Percentiles rank a stretch among this genome's conserved stretches.
Evolutionary conservation across 1,140 invertebrate species (phyloP).

Genomic region (Euura saliciscinereae): DNA sequence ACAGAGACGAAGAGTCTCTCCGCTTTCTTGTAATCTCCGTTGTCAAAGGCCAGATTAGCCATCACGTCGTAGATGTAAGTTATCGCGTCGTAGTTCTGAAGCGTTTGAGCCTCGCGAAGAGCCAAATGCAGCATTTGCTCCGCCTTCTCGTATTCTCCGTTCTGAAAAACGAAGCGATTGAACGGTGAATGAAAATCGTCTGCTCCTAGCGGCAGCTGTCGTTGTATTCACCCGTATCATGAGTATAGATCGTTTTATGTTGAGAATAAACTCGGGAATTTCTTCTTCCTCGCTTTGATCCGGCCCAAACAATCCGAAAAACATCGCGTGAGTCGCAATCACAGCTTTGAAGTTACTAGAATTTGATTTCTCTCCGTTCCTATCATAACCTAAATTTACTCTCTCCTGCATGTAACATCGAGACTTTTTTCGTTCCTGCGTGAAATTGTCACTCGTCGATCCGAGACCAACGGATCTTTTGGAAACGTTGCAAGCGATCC

Average conservation of each 20-base stretch:
- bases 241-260: conserved; percentile 76
- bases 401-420: not conserved
- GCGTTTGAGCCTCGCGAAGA: conserved; percentile 80
- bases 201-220: conserved; percentile 6
- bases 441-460: not conserved
- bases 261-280: conserved; percentile 73
- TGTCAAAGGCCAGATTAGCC: conserved; percentile 86
- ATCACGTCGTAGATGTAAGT: conserved; percentile 90
- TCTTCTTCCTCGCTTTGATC: conserved; percentile 61
- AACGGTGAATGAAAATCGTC: not conserved
- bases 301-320: conserved; percentile 49
- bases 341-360: not conserved
- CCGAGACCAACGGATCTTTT: not conserved
- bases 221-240: conserved; percentile 61
- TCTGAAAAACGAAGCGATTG: conserved; percentile 56
- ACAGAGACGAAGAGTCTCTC: conserved; percentile 83
- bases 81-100: conserved; percentile 74
- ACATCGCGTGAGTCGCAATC: conserved; percentile 30
- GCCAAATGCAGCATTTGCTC: conserved; percentile 85
- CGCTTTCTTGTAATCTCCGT: conserved; percentile 79
- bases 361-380: not conserved
- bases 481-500: not conserved
- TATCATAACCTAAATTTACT: not conserved
- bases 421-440: not conserved
- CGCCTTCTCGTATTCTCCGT: conserved; percentile 78